A percentile compares a stretch with the other conserved stretches of the same genome.
phyloP scores from a whole-genome alignment of 2,113 vertebrate genomes.

The Microtus richardsoni region DNA sequence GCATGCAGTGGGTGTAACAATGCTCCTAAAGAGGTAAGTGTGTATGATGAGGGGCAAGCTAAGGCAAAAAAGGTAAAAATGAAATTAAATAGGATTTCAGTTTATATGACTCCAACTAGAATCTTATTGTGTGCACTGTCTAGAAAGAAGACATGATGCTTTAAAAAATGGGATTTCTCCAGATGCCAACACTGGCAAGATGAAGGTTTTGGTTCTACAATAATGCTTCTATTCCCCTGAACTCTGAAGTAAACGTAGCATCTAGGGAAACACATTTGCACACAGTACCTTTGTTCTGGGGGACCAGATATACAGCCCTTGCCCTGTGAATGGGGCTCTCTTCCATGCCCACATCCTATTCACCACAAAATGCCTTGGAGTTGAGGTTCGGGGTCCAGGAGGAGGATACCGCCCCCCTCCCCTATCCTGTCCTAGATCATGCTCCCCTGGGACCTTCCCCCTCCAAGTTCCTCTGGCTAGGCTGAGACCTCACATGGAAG shows the following conservation, averaged over 20 bases:
- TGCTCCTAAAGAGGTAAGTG: background rate
- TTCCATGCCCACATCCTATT: background rate
- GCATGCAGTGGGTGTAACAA: background rate
- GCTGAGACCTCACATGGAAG: background rate
- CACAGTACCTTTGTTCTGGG: fast-evolving
- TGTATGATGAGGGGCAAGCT: background rate
- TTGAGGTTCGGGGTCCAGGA: background rate
- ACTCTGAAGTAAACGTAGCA: background rate
- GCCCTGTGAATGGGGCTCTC: background rate
- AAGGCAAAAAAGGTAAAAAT: background rate
- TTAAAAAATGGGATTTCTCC: no score
- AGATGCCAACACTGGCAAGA: background rate
- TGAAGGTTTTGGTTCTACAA: background rate
- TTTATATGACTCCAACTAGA: background rate
- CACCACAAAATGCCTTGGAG: background rate
- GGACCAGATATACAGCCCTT: background rate
- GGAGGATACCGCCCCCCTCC: no score
- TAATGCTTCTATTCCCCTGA: background rate
- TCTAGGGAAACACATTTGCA: background rate
- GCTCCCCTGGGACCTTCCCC: background rate
- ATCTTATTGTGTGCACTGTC: background rate
- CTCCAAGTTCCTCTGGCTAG: background rate
- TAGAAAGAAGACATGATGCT: background rate
- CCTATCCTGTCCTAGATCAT: background rate
- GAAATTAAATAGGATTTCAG: background rate